Conservation (phyloP, 2,113 vertebrate species). For the Tenebrosternarchus preto region DNA sequence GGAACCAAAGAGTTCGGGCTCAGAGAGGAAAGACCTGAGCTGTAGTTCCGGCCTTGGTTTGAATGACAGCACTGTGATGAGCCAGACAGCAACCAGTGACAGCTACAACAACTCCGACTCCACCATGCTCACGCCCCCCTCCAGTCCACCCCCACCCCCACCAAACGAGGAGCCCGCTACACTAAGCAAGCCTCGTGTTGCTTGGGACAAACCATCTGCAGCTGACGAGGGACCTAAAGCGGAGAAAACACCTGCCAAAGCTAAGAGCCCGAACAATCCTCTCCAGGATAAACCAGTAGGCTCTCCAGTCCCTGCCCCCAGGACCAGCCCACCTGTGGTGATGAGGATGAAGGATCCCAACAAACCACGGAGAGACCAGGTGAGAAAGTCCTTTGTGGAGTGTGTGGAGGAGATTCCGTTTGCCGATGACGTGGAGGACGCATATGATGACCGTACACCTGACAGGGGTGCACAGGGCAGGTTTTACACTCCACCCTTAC, state of each 20-base stretch:
- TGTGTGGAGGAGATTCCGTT: slow-evolving; percentile 96
- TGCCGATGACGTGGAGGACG: slow-evolving; percentile 93
- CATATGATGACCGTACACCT: slow-evolving; percentile 84
- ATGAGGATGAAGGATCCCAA: slow-evolving; percentile 71
- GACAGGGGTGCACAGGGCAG: slow-evolving; percentile 79
- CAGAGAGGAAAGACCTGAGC: slow-evolving; percentile 81
- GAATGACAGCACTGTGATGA: slow-evolving; percentile 84
- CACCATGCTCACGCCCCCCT: slow-evolving; percentile 93
- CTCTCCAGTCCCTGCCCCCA: slow-evolving; percentile 23
- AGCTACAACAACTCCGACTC: slow-evolving; percentile 90
- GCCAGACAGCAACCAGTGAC: slow-evolving; percentile 82
- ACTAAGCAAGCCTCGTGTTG: slow-evolving; percentile 71
- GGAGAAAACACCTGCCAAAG: slow-evolving; percentile 52
- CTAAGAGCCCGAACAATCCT: slow-evolving; percentile 59
- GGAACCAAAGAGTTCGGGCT: slow-evolving; percentile 72
- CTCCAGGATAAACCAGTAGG: slow-evolving; percentile 57
- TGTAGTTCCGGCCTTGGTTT: slow-evolving; percentile 91
- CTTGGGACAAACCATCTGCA: slow-evolving; percentile 74
- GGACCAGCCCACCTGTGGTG: slow-evolving; percentile 52
- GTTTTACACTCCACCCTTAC: slow-evolving; percentile 81
- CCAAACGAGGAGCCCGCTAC: slow-evolving; percentile 88
- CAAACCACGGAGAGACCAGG: slow-evolving; percentile 68
- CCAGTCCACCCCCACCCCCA: slow-evolving; percentile 92
- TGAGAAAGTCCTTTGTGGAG: slow-evolving; percentile 91
- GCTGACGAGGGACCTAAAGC: slow-evolving; percentile 46